Evolutionary conservation across 2,888 invertebrate genomes (phyloP).

Genomic region (Doris montereyensis): DNA sequence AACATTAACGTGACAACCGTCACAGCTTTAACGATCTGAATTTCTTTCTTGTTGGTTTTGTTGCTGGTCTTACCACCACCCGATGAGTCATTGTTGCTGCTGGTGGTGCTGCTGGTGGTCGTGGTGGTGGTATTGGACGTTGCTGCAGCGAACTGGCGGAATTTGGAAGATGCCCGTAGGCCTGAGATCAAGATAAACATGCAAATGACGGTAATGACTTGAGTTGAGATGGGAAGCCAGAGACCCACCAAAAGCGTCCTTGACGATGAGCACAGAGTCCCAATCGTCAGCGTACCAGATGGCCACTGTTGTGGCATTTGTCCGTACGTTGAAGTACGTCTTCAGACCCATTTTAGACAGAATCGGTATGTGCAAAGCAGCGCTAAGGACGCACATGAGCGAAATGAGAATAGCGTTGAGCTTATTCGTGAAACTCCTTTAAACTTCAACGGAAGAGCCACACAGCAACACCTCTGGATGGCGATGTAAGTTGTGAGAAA

Average conservation of each 20-base stretch:
- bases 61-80: too few species aligned
- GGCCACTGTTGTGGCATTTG: neutral
- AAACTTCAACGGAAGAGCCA: conserved; percentile 3
- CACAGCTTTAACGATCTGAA: too few species aligned
- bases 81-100: too few species aligned
- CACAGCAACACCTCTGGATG: conserved; percentile 17
- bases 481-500: conserved; percentile 18
- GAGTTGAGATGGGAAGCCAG: neutral
- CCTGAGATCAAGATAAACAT: neutral
- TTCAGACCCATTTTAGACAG: neutral
- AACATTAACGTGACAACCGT: too few species aligned
- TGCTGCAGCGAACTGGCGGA: neutral
- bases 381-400: neutral
- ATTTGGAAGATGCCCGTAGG: neutral
- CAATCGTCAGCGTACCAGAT: neutral
- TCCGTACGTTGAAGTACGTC: neutral
- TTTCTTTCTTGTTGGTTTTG: too few species aligned
- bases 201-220: neutral
- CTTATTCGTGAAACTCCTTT: conserved; percentile 11
- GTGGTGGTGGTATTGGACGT: too few species aligned
- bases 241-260: neutral
- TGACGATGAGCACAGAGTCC: neutral
- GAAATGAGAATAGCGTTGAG: neutral
- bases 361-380: conserved; percentile 2
- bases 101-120: too few species aligned